Percentiles rank a stretch among this genome's conserved stretches.
Conservation (phyloP, 2,888 invertebrate genomes). For the Liodrosophila aerea region DNA sequence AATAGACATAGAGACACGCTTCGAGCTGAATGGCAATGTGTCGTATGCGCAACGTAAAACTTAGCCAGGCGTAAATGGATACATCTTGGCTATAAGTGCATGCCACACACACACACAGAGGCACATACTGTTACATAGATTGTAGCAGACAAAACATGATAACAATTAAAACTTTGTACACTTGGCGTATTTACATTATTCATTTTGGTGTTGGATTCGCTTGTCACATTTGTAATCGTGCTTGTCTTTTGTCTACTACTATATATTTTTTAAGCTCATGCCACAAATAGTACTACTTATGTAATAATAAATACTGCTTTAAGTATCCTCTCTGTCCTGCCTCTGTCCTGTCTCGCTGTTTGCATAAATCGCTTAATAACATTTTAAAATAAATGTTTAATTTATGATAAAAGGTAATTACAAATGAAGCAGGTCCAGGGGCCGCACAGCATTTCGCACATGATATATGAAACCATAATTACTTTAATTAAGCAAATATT, state of each 20-base stretch:
- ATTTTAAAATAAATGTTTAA: slow-evolving; percentile 74
- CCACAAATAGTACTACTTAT: too few relatives aligned
- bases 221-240: slow-evolving; percentile 67
- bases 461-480: slow-evolving; percentile 76
- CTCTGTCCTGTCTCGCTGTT: too few relatives aligned
- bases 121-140: slow-evolving; percentile 6
- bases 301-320: too few relatives aligned
- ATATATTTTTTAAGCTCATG: slow-evolving; percentile 11
- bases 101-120: slow-evolving; percentile 11
- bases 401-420: slow-evolving; percentile 74
- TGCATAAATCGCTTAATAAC: slow-evolving; percentile 59
- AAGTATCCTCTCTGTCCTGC: too few relatives aligned
- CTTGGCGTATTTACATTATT: slow-evolving; percentile 78
- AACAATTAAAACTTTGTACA: slow-evolving; percentile 77
- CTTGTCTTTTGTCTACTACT: slow-evolving; percentile 8
- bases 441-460: slow-evolving; percentile 35
- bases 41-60: slow-evolving; percentile 76
- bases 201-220: slow-evolving; percentile 74
- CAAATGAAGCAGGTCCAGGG: slow-evolving; percentile 28
- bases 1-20: slow-evolving; percentile 44
- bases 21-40: slow-evolving; percentile 63
- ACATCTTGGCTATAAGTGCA: slow-evolving; percentile 74
- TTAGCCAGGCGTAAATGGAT: slow-evolving; percentile 76
- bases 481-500: slow-evolving; percentile 78
- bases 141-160: slow-evolving; percentile 72